These are phyloP conservation scores for Heliconius ismenius DNA, from an alignment of 2,888 invertebrate genomes.

Conservation along the genomic window DNA sequence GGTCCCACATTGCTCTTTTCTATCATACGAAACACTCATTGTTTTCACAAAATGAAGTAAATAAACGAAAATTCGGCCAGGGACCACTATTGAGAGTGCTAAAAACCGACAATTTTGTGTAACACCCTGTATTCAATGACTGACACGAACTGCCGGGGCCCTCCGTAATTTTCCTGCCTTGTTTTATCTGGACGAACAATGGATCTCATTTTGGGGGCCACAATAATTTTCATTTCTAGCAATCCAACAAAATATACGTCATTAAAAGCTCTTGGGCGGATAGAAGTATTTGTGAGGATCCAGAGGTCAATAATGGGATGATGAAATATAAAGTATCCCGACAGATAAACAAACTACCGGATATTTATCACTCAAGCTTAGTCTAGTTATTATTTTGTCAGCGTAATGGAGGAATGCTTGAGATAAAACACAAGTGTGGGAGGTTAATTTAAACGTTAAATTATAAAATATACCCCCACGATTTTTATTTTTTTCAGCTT, in stretches of 20 bases:
- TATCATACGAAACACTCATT: slow-evolving; percentile 28
- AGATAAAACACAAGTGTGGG: not conserved
- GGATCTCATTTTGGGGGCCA: slow-evolving; percentile 72
- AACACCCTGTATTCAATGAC: slow-evolving; percentile 65
- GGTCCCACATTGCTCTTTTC: not conserved
- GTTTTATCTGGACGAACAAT: slow-evolving; percentile 75
- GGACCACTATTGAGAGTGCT: slow-evolving; percentile 17
- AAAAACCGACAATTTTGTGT: slow-evolving; percentile 64
- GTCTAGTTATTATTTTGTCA: not conserved
- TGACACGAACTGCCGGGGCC: slow-evolving; percentile 60
- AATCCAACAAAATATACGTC: slow-evolving; percentile 68
- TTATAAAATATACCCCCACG: not conserved
- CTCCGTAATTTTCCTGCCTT: slow-evolving; percentile 77
- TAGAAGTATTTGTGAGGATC: slow-evolving; percentile 43
- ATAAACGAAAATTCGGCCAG: slow-evolving; percentile 31
- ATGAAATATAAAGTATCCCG: not conserved
- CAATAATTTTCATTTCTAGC: slow-evolving; percentile 74
- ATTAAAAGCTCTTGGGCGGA: slow-evolving; percentile 62
- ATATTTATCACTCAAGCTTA: slow-evolving; percentile 1
- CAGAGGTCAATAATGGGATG: slow-evolving; percentile 31
- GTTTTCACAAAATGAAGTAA: slow-evolving; percentile 29
- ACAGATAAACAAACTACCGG: slow-evolving; percentile 12
- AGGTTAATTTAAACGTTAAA: not conserved
- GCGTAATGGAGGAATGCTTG: not conserved
- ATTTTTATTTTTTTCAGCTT: no score